phyloP scores from a whole-genome alignment of 1,140 invertebrate species.

The Drosophila bocki region DNA sequence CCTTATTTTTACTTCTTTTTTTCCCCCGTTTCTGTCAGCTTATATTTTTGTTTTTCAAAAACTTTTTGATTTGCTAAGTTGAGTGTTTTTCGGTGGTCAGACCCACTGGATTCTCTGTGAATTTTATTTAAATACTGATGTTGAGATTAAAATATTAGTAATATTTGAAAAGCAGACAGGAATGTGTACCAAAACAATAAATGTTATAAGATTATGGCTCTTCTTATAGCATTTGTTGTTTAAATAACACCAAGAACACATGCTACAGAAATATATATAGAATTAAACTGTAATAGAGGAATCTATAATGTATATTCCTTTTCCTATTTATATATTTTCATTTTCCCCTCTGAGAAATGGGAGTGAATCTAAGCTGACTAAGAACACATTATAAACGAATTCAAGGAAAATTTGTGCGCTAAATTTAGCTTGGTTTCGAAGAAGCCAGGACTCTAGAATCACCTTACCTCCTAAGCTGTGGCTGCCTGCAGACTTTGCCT shows the following conservation, averaged over 20 bases:
- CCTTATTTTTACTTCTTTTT: slow-evolving; percentile 11
- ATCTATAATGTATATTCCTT: neutral
- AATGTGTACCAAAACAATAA: neutral
- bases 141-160: slow-evolving; percentile 52
- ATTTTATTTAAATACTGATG: slow-evolving; percentile 67
- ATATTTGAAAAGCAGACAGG: too few species aligned
- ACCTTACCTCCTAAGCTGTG: neutral
- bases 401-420: too few species aligned
- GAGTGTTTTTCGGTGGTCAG: slow-evolving; percentile 24
- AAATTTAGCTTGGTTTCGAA: neutral
- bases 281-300: too few species aligned
- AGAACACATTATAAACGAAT: neutral
- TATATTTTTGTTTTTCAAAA: slow-evolving; percentile 30
- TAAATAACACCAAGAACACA: too few species aligned
- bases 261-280: too few species aligned
- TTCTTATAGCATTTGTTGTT: too few species aligned
- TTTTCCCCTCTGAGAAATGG: neutral
- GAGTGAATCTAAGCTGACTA: too few species aligned
- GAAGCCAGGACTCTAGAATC: slow-evolving; percentile 4
- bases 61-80: slow-evolving; percentile 70
- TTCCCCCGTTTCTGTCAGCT: slow-evolving; percentile 5
- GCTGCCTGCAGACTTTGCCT: neutral
- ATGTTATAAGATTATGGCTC: too few species aligned
- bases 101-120: neutral
- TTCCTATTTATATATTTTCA: too few species aligned